Evolutionary conservation across 2,888 invertebrate genomes (phyloP).

Genomic region (Apodemia zela): DNA sequence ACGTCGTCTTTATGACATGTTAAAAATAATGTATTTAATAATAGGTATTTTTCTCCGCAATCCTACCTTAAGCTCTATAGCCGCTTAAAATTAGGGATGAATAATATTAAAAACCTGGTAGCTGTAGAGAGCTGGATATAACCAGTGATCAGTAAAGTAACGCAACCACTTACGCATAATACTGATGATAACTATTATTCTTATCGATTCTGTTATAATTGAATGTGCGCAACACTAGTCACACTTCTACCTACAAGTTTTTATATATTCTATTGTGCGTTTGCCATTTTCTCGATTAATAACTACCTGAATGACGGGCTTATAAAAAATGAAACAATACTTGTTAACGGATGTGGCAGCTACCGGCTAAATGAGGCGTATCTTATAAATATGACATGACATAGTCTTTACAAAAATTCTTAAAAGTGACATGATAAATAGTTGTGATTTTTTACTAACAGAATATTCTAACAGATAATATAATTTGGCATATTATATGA

Average conservation of each 20-base stretch:
- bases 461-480: neutral
- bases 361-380: conserved; percentile 42
- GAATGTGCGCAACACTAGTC: conserved; percentile 1
- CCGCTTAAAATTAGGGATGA: too few species aligned
- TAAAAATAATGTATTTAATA: too few species aligned
- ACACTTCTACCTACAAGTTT: conserved; percentile 39
- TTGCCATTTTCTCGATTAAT: conserved; percentile 51
- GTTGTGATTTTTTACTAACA: conserved; percentile 18
- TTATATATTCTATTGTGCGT: conserved; percentile 55
- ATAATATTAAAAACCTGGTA: neutral
- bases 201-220: neutral
- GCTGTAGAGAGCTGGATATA: neutral
- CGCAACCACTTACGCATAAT: neutral
- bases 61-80: too few species aligned
- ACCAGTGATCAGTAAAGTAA: neutral
- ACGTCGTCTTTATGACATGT: too few species aligned
- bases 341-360: conserved; percentile 42
- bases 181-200: neutral
- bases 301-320: conserved; percentile 52
- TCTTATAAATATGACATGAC: conserved; percentile 25
- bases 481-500: neutral
- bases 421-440: conserved; percentile 25
- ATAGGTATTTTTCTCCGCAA: too few species aligned
- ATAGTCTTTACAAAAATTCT: conserved; percentile 1
- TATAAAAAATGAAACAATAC: conserved; percentile 55